Percentiles rank a stretch among this genome's conserved stretches.
phyloP scores from a whole-genome alignment of 2,888 invertebrate genomes.

The Megastigmus dorsalis region DNA sequence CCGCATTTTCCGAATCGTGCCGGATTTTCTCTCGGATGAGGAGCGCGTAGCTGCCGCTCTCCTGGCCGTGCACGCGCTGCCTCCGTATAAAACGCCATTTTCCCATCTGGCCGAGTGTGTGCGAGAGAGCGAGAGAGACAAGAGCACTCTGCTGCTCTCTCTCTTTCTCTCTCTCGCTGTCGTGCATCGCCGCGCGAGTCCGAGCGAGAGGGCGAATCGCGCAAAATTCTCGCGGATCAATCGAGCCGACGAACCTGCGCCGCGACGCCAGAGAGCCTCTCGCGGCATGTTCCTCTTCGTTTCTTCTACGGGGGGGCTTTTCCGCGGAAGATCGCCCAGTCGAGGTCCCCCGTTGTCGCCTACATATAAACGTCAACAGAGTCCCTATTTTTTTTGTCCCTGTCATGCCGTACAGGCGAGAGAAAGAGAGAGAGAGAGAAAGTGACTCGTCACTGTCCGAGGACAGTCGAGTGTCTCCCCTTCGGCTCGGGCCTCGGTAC shows the following conservation, averaged over 20 bases:
- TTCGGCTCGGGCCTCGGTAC: neutral
- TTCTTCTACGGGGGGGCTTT: too few species aligned
- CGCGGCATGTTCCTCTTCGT: neutral
- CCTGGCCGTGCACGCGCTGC: neutral
- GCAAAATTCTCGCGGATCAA: conserved; percentile 23
- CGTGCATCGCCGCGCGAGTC: neutral
- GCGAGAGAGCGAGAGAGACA: too few species aligned
- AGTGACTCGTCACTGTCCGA: too few species aligned
- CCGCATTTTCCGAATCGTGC: neutral
- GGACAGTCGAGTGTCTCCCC: too few species aligned
- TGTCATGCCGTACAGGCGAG: too few species aligned
- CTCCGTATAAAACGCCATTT: conserved; percentile 46
- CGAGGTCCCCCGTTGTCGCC: too few species aligned
- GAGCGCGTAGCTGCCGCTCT: neutral
- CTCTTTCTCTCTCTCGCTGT: too few species aligned
- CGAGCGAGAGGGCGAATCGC: conserved; percentile 18
- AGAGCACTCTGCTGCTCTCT: neutral
- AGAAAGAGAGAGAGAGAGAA: too few species aligned
- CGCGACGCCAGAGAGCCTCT: neutral
- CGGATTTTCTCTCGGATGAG: conserved; percentile 17
- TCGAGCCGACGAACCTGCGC: too few species aligned
- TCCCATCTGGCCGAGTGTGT: conserved; percentile 38
- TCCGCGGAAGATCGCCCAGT: too few species aligned
- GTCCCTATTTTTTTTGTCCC: too few species aligned
- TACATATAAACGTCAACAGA: too few species aligned